Conservation (phyloP, 2,888 invertebrate species). For the Crioceris asparagi region DNA sequence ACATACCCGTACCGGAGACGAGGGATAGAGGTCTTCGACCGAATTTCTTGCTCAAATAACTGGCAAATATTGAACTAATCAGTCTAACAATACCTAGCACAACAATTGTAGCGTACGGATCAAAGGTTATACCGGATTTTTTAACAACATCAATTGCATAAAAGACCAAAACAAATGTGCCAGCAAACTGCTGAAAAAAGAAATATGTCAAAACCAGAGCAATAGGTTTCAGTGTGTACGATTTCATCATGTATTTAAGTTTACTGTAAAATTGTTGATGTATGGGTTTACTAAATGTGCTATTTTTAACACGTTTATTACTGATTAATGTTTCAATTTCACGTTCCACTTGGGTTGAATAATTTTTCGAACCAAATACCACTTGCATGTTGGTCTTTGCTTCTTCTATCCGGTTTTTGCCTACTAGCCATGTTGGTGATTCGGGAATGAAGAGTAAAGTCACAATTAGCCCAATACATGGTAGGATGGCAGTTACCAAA, state of each 20-base stretch:
- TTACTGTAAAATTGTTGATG: conserved; percentile 23
- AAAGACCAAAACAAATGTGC: conserved; percentile 45
- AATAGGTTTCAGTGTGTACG: conserved; percentile 40
- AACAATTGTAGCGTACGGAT: conserved; percentile 41
- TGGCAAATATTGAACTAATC: conserved; percentile 36
- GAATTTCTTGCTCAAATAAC: conserved; percentile 41
- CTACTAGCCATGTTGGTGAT: conserved; percentile 45
- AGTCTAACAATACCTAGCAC: conserved; percentile 42
- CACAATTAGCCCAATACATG: conserved; percentile 35
- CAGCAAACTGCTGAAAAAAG: conserved; percentile 49
- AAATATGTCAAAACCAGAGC: conserved; percentile 40
- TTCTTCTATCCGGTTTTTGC: conserved; percentile 39
- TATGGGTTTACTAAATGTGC: conserved; percentile 15
- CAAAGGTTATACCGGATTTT: conserved; percentile 39
- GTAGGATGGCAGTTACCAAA: conserved; percentile 37
- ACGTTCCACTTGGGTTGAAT: conserved; percentile 21
- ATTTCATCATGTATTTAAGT: conserved; percentile 29
- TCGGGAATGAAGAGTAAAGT: conserved; percentile 40
- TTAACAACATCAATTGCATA: conserved; percentile 44
- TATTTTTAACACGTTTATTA: conserved; percentile 18
- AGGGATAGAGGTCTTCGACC: conserved; percentile 50
- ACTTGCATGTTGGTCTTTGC: conserved; percentile 37
- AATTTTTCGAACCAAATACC: conserved; percentile 34
- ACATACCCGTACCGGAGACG: conserved; percentile 46
- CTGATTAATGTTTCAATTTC: conserved; percentile 28